These are phyloP conservation scores for Microcebus tavaratra DNA, from an alignment of 2,113 vertebrate genomes.

Conservation along the genomic window DNA sequence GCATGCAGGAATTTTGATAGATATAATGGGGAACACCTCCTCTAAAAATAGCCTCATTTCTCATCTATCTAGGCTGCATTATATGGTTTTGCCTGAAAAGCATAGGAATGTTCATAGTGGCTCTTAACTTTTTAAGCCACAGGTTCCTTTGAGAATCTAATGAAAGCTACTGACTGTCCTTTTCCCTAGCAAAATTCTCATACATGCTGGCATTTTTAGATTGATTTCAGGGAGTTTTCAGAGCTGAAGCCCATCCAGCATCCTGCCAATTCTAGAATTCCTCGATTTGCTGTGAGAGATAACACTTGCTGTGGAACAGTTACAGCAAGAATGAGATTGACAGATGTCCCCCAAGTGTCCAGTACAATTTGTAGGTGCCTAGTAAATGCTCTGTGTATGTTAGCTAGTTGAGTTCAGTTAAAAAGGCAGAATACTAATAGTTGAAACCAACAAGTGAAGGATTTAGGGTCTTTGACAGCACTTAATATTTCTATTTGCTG, in stretches of 20 bases:
- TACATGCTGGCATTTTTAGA: constrained; percentile 7
- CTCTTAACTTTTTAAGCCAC: neutral
- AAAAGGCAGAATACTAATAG: neutral
- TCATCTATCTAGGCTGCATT: neutral
- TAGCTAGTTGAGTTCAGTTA: neutral
- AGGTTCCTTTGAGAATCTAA: neutral
- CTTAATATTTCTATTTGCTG: neutral
- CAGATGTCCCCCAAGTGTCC: neutral
- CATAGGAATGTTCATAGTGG: neutral
- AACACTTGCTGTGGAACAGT: neutral
- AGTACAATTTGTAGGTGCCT: neutral
- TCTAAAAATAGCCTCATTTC: constrained; percentile 37
- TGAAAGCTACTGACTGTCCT: neutral
- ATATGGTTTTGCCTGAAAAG: constrained; percentile 27
- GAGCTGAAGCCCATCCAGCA: neutral
- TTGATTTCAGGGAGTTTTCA: constrained; percentile 46
- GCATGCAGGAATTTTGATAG: neutral
- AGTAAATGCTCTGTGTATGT: neutral
- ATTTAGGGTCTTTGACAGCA: neutral
- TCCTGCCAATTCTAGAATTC: neutral
- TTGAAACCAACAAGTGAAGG: constrained; percentile 3
- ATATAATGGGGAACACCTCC: neutral
- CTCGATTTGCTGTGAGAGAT: neutral
- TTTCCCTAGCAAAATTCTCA: neutral
- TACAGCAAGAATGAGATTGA: neutral